Base-by-base conservation (phyloP, 2,797 vertebrate species). In the Pseudochromis fuscus region DNA sequence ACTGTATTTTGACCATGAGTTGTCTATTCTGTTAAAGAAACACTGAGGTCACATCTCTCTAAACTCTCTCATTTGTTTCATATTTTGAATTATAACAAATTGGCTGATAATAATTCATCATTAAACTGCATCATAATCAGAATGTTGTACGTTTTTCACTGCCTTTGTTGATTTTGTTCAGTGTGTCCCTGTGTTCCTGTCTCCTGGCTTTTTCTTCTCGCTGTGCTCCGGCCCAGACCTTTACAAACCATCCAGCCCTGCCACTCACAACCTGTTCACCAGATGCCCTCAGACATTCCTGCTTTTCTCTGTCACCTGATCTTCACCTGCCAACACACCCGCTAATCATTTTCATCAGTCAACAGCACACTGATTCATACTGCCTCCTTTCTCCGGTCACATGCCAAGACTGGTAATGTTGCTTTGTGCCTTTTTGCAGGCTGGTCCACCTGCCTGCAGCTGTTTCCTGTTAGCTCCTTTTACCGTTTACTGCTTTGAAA, bases 91-190 rank as follows among this genome's bases (percentile, higher is more conserved):
- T 67, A 56, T 24, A 15, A 53, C 13, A 56, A 25, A 38, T 0
- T 16, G 16, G 0, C 19, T 55, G 7, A 21, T 30, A 35, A 33
- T 6, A 38, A 6, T 28, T 18, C 24, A 37, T 19, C 12, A 28
- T 25, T 33, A 21, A 53, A 33, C 16, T 48, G 1, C 4, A 37
- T 12, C 7, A 46, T 23, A 48, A 71, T 62, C 16, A 55, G 8
- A 52, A 45, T 30, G n/a, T 50, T 49, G 11, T 59, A 27, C 30
- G 56, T 2, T 27, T 56, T 30, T 25, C 18, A 45, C 23, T 21
- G n/a, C 31, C 15, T 66, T 11, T 63, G 33, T 67, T 48, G 16
- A 49, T 21, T 58, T 49, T 64, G 24, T 24, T 28, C 19, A 40
- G 60, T 67, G 24, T 37, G n/a, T 37, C 35, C 62, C 49, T 25